Evolutionary conservation across 2,888 invertebrate species (phyloP).

Genomic region (Drosophila rellima): DNA sequence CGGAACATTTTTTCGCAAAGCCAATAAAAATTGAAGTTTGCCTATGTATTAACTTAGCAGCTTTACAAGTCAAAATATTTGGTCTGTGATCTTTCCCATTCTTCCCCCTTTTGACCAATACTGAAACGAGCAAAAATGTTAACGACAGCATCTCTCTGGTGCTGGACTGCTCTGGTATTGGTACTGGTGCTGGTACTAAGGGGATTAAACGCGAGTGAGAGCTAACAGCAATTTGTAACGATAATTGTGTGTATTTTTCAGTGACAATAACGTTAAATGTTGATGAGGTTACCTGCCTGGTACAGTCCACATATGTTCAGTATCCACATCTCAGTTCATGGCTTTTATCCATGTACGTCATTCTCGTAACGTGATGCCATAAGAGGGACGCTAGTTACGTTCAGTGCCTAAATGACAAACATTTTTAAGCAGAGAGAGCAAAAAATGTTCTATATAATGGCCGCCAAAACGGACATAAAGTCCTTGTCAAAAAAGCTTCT

Average conservation of each 20-base stretch:
- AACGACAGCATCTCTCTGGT: slow-evolving; percentile 1
- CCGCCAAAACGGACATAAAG: not conserved
- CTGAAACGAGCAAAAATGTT: not conserved
- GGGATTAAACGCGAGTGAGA: slow-evolving; percentile 53
- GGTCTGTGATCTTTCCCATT: not conserved
- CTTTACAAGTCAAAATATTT: no score
- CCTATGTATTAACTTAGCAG: no score
- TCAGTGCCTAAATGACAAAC: not conserved
- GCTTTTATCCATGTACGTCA: not conserved
- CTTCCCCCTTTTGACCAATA: not conserved
- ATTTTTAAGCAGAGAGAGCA: not conserved
- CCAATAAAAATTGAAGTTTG: no score
- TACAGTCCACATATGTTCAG: not conserved
- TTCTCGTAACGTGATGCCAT: not conserved
- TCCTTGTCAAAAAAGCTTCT: not conserved
- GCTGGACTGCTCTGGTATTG: not conserved
- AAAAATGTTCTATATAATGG: not conserved
- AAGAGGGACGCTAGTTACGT: not conserved
- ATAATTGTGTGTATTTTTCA: slow-evolving; percentile 81
- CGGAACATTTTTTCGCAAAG: no score
- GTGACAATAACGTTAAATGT: slow-evolving; percentile 80
- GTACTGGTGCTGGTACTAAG: not conserved
- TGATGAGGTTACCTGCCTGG: slow-evolving; percentile 70
- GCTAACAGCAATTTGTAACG: slow-evolving; percentile 79
- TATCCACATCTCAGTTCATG: not conserved